Percentiles rank a stretch among this genome's conserved stretches.
Conservation (phyloP, 2,888 invertebrate species). For the Periphyllus acericola region DNA sequence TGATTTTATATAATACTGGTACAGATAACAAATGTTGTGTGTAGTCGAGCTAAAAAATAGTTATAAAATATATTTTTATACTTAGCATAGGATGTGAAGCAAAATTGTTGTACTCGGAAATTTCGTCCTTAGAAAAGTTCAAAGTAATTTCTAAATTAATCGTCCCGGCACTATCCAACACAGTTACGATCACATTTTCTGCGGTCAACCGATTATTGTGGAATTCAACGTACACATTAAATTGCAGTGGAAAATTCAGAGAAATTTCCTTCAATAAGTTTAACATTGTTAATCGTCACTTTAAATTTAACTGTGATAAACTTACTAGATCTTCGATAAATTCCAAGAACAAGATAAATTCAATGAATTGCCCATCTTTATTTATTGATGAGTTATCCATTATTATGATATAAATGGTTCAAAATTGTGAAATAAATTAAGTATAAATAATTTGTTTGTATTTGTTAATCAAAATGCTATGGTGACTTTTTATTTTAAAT, state of each 20-base stretch:
- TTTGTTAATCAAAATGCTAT: conserved; percentile 1
- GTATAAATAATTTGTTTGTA: background rate
- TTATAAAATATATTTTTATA: background rate
- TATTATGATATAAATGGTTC: background rate
- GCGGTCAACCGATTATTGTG: background rate
- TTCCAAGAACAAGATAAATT: conserved; percentile 28
- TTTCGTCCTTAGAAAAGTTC: background rate
- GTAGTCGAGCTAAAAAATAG: background rate
- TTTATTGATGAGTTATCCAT: background rate
- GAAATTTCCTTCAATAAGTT: conserved; percentile 1
- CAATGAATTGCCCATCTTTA: background rate
- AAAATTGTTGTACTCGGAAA: background rate
- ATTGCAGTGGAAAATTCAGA: conserved; percentile 24
- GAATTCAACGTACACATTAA: conserved; percentile 19
- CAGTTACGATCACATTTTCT: background rate
- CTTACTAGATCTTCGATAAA: conserved; percentile 45
- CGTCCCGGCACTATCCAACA: background rate
- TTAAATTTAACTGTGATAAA: background rate
- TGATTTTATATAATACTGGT: background rate
- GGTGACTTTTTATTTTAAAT: background rate
- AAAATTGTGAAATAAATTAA: background rate
- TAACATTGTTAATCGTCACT: background rate
- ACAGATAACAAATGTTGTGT: too few relatives aligned
- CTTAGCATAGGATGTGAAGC: conserved; percentile 46
- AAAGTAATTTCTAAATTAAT: conserved; percentile 38